These are phyloP conservation scores for Poeciliopsis prolifica DNA, from an alignment of 2,113 vertebrate genomes.

Conservation along the genomic window DNA sequence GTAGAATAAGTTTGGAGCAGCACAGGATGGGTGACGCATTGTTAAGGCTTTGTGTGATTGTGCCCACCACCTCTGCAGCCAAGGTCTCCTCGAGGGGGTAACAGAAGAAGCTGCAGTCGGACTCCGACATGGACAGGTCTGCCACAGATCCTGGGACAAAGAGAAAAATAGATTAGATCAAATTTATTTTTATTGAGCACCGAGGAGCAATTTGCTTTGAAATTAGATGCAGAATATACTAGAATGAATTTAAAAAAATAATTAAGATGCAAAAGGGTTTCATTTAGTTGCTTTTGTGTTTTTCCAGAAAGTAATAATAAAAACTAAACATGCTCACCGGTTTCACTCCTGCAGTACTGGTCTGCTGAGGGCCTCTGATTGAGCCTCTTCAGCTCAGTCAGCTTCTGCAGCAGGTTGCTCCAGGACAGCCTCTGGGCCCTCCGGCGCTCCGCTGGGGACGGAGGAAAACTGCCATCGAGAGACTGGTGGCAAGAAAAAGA, in stretches of 20 bases:
- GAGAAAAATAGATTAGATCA: background rate
- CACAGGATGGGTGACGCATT: slow-evolving; percentile 79
- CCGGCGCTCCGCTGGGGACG: slow-evolving; percentile 56
- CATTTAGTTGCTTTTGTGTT: background rate
- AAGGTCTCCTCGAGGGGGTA: slow-evolving; percentile 89
- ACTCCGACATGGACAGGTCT: slow-evolving; percentile 81
- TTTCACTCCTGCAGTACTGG: slow-evolving; percentile 51
- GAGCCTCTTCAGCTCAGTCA: slow-evolving; percentile 67
- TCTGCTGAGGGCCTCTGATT: slow-evolving; percentile 45
- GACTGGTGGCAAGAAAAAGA: slow-evolving; percentile 56
- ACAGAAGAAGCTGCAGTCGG: slow-evolving; percentile 78
- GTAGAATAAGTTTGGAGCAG: slow-evolving; percentile 85
- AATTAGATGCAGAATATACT: too few relatives aligned
- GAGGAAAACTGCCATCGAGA: slow-evolving; percentile 63
- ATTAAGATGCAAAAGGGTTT: too few relatives aligned
- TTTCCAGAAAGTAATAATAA: background rate
- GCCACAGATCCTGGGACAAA: slow-evolving; percentile 79
- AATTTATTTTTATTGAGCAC: too few relatives aligned
- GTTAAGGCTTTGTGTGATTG: slow-evolving; percentile 81
- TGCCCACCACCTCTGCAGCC: slow-evolving; percentile 80
- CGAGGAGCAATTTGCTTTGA: too few relatives aligned
- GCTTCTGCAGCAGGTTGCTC: slow-evolving; percentile 74
- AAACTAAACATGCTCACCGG: slow-evolving; percentile 53
- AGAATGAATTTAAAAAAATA: too few relatives aligned
- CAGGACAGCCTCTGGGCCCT: slow-evolving; percentile 72